These are phyloP conservation scores for Megaleporinus macrocephalus DNA, from an alignment of 2,113 vertebrate species.

Conservation along the genomic window DNA sequence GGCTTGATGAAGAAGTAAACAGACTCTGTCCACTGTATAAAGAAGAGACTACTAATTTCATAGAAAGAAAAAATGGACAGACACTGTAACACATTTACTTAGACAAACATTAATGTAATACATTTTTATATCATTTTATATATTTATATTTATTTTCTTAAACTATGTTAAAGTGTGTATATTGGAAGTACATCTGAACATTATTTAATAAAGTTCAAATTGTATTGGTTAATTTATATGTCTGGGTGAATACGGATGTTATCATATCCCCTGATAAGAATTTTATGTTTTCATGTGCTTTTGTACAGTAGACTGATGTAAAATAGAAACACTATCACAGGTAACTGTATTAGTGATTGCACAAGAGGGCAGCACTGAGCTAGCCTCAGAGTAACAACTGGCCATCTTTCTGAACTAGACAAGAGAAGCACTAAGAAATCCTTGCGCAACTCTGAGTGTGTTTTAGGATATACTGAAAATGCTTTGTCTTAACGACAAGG, in stretches of 20 bases:
- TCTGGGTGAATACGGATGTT: neutral
- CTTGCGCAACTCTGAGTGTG: neutral
- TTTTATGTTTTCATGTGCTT: neutral
- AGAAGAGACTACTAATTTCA: neutral
- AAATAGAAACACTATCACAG: too few species aligned
- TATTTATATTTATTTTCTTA: neutral
- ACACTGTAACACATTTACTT: too few species aligned
- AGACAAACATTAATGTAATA: neutral
- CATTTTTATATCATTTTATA: neutral
- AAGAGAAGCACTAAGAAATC: neutral
- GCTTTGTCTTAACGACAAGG: neutral
- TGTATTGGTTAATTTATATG: neutral
- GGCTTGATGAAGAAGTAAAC: neutral
- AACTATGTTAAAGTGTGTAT: neutral
- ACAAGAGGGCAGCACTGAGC: constrained; percentile 32
- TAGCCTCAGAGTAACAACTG: neutral
- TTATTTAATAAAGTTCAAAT: neutral
- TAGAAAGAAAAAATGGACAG: neutral
- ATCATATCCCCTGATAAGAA: neutral
- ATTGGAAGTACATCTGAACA: neutral
- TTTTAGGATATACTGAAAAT: neutral
- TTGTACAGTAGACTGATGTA: too few species aligned
- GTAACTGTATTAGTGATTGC: neutral
- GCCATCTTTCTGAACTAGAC: neutral
- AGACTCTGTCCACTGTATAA: neutral